Conservation (phyloP, 2,113 vertebrate species). For the Callopanchax toddi region DNA sequence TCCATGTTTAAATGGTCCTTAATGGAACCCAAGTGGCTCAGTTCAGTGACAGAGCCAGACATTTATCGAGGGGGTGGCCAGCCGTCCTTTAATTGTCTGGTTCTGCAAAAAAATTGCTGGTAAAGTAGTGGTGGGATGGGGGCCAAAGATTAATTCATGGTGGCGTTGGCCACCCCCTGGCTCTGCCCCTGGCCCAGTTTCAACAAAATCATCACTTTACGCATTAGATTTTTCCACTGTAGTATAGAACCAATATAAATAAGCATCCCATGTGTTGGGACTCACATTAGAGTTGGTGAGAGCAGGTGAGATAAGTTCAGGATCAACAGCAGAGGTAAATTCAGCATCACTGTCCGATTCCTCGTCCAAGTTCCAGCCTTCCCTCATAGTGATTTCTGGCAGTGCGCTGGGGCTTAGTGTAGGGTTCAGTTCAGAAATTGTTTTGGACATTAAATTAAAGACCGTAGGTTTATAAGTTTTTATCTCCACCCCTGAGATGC, state of each 20-base stretch:
- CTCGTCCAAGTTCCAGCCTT: slow-evolving; percentile 76
- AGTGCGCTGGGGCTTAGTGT: slow-evolving; percentile 71
- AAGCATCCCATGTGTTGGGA: slow-evolving; percentile 16
- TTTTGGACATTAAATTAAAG: slow-evolving; percentile 77
- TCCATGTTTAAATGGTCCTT: too few species aligned
- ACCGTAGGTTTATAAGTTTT: slow-evolving; percentile 69
- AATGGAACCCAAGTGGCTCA: too few species aligned
- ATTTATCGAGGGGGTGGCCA: too few species aligned
- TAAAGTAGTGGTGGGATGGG: too few species aligned
- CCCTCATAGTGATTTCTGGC: slow-evolving; percentile 75
- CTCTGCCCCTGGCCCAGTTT: too few species aligned
- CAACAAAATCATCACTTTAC: too few species aligned
- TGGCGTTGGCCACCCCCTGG: too few species aligned
- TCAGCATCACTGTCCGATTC: slow-evolving; percentile 78
- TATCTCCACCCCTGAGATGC: slow-evolving; percentile 50
- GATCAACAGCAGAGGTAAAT: slow-evolving; percentile 63
- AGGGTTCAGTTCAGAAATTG: slow-evolving; percentile 72
- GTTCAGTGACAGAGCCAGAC: too few species aligned
- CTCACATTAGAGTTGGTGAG: slow-evolving; percentile 79
- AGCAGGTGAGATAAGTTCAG: slow-evolving; percentile 65
- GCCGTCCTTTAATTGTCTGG: too few species aligned
- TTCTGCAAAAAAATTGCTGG: too few species aligned
- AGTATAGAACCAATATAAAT: background rate
- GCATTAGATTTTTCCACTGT: too few species aligned
- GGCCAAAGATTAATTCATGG: too few species aligned